phyloP scores from a whole-genome alignment of 2,888 invertebrate species.

The Drosophila buzzatii region DNA sequence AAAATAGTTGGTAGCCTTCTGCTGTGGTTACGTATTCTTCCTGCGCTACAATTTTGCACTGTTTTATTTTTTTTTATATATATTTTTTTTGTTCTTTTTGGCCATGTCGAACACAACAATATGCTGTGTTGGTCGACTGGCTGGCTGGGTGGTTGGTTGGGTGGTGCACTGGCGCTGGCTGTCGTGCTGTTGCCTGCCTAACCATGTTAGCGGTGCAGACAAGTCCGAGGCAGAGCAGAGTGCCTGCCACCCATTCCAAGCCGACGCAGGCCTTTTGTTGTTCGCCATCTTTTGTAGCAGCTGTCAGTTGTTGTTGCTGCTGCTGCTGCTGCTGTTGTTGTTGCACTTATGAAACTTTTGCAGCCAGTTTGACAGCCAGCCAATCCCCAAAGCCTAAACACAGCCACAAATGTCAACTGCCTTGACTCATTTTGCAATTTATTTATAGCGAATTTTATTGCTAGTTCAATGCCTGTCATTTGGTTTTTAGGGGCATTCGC shows the following conservation, averaged over 20 bases:
- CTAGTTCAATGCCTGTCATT: constrained; percentile 56
- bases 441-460: constrained; percentile 62
- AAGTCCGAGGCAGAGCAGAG: constrained; percentile 8
- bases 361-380: constrained; percentile 32
- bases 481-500: constrained; percentile 14
- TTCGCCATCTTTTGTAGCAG: constrained; percentile 55
- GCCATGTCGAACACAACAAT: constrained; percentile 69
- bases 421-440: constrained; percentile 45
- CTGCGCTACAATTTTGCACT: constrained; percentile 45
- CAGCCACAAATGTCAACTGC: constrained; percentile 45
- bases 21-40: constrained; percentile 70
- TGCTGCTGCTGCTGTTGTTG: constrained; percentile 32
- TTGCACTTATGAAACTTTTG: constrained; percentile 61
- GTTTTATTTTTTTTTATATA: constrained; percentile 13
- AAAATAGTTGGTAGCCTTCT: constrained; percentile 75
- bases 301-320: constrained; percentile 42
- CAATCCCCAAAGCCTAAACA: constrained; percentile 14
- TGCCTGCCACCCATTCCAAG: constrained; percentile 7
- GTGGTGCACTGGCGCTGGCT: constrained; percentile 8
- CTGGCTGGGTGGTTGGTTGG: background rate
- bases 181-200: constrained; percentile 37
- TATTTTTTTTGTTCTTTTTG: constrained; percentile 20
- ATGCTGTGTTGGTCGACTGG: constrained; percentile 43
- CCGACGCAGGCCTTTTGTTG: constrained; percentile 49
- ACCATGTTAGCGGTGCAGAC: constrained; percentile 45